Conservation (phyloP, 1,140 invertebrate species). For the Hydropsyche tenuis region DNA sequence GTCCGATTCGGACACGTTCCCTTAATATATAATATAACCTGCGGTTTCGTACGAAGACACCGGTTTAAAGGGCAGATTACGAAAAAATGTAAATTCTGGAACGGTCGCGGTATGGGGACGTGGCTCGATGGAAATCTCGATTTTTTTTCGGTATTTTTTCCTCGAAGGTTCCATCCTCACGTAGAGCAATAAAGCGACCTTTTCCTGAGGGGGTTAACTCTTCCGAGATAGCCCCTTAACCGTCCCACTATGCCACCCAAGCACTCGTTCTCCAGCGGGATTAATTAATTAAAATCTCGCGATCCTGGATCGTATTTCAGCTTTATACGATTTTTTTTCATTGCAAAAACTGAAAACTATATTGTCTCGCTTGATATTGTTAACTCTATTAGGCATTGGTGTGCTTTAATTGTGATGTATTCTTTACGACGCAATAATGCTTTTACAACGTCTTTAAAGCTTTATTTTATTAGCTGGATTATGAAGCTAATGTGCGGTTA, state of each 20-base stretch:
- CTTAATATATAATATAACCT: no score
- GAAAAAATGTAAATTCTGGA: constrained; percentile 23
- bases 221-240: neutral
- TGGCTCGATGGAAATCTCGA: neutral
- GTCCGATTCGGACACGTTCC: no score
- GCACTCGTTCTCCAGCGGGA: neutral
- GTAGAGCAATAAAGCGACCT: constrained; percentile 15
- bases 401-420: no score
- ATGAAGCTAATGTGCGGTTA: no score
- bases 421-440: no score
- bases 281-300: constrained; percentile 21
- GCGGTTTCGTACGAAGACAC: constrained; percentile 2
- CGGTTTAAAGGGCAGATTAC: constrained; percentile 25
- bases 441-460: no score
- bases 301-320: neutral
- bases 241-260: no score
- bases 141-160: neutral
- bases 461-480: no score
- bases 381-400: no score
- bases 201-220: neutral
- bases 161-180: neutral
- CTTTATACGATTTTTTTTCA: no score
- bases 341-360: no score
- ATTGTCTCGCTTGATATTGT: no score
- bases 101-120: neutral